phyloP scores from a whole-genome alignment of 2,113 vertebrate species.

The Calypte anna region DNA sequence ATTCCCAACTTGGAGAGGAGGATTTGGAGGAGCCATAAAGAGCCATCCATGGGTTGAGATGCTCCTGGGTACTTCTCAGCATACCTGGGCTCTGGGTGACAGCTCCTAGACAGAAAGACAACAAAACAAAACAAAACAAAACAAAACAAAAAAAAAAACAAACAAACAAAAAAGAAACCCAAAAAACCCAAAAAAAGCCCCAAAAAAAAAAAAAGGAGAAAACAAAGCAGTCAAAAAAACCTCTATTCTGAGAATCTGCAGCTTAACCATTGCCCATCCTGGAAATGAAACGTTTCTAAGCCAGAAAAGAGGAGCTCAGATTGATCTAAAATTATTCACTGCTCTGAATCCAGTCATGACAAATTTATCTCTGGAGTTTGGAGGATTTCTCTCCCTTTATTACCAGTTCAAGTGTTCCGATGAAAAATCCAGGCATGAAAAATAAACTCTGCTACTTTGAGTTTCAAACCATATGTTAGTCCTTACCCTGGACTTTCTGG shows the following conservation, averaged over 20 bases:
- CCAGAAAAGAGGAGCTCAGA: not conserved
- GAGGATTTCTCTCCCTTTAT: slow-evolving; percentile 14
- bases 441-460: not conserved
- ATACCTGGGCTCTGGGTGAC: not conserved
- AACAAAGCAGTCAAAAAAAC: not conserved
- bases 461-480: not conserved
- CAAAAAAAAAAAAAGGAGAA: not conserved
- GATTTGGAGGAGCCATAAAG: not conserved
- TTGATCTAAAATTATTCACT: not conserved
- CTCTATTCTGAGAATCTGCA: not conserved
- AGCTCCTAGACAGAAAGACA: not conserved
- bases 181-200: too few relatives aligned
- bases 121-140: too few relatives aligned
- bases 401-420: not conserved
- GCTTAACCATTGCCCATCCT: not conserved
- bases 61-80: not conserved
- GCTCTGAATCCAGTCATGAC: not conserved
- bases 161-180: too few relatives aligned
- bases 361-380: slow-evolving; percentile 1
- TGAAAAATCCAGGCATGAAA: slow-evolving; percentile 21
- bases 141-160: too few relatives aligned
- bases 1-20: not conserved
- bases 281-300: not conserved
- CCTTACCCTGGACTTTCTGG: not conserved
- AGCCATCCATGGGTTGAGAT: not conserved